Conservation (phyloP, 2,797 vertebrate species). For the Paguma larvata region DNA sequence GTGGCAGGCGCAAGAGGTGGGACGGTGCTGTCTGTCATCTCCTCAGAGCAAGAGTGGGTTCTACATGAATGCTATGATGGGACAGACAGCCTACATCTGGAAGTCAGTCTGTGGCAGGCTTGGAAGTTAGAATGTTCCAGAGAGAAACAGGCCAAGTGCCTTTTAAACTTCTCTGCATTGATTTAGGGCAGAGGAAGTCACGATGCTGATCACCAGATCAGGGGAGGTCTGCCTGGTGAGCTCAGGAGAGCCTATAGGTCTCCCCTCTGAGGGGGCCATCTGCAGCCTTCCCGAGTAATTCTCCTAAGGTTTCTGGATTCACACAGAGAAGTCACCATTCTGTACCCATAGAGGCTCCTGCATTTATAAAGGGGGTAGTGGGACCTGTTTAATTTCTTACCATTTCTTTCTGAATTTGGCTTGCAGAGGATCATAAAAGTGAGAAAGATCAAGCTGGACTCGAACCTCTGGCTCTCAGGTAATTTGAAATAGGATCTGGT, state of each 20-base stretch:
- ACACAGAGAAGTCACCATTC: not conserved
- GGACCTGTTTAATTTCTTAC: conserved; percentile 38
- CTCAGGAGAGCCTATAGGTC: not conserved
- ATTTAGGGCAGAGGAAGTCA: not conserved
- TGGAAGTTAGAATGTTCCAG: not conserved
- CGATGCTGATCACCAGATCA: not conserved
- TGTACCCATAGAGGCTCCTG: not conserved
- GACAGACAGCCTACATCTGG: not conserved
- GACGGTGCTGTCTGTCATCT: not conserved
- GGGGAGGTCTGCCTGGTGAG: not conserved
- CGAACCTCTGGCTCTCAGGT: conserved; percentile 94
- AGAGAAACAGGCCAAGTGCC: not conserved
- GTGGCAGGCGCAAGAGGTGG: not conserved
- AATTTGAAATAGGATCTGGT: conserved; percentile 61
- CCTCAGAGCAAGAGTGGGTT: not conserved
- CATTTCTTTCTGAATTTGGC: conserved; percentile 62
- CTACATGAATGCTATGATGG: not conserved
- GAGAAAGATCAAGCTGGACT: conserved; percentile 92
- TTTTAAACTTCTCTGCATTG: not conserved
- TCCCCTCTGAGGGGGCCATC: not conserved
- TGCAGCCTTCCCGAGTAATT: not conserved
- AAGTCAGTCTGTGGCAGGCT: not conserved
- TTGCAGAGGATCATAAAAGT: conserved; percentile 91
- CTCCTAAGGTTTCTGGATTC: not conserved
- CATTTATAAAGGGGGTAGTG: not conserved